These are phyloP conservation scores for Tenthredo livida DNA, from an alignment of 2,888 invertebrate genomes.

Conservation along the genomic window DNA sequence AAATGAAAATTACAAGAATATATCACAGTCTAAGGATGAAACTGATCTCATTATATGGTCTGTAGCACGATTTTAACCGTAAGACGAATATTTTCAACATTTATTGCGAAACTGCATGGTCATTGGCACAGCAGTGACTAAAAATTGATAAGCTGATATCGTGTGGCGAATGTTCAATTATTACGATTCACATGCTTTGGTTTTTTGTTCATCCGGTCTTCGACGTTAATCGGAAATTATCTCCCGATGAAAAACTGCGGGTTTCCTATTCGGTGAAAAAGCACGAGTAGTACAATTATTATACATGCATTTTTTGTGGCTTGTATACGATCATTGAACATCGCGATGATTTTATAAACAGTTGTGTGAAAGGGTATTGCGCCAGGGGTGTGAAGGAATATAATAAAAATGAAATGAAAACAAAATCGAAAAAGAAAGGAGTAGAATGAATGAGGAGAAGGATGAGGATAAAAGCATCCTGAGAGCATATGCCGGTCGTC, in stretches of 20 bases:
- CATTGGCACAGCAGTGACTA: neutral
- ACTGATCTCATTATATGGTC: neutral
- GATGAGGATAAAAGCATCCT: constrained; percentile 6
- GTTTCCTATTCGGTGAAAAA: too few relatives aligned
- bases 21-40: neutral
- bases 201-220: too few relatives aligned
- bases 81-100: neutral
- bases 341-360: neutral
- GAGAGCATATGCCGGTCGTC: constrained; percentile 38
- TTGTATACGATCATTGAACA: neutral
- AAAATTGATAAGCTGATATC: constrained; percentile 12
- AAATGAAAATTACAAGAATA: neutral
- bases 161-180: neutral
- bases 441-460: neutral
- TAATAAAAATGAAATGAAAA: neutral
- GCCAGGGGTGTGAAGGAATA: neutral
- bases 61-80: neutral
- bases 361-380: neutral
- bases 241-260: too few relatives aligned
- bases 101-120: neutral
- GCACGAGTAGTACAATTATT: too few relatives aligned
- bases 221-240: too few relatives aligned
- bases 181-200: neutral
- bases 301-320: neutral
- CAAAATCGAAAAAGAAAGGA: neutral